These are phyloP conservation scores for Thaleichthys pacificus DNA, from an alignment of 2,797 vertebrate species.

Conservation along the genomic window DNA sequence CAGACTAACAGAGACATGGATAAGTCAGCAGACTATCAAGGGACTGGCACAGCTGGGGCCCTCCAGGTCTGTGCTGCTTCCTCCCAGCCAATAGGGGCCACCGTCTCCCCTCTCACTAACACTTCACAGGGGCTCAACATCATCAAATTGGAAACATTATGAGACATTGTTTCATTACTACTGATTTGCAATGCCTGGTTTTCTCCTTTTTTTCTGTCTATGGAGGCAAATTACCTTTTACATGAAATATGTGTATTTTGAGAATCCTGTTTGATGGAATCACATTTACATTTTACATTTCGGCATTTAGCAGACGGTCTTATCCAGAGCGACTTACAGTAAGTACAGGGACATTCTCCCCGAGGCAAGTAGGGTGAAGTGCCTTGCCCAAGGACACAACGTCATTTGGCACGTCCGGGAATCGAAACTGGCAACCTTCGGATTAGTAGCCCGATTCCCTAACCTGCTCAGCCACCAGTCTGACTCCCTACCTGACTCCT, in stretches of 20 bases:
- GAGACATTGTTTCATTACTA: conserved; percentile 27
- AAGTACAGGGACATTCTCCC: no score
- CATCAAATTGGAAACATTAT: conserved; percentile 85
- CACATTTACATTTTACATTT: not conserved
- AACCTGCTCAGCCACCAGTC: no score
- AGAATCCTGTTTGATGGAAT: not conserved
- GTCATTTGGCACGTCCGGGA: no score
- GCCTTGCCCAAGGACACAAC: no score
- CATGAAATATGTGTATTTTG: not conserved
- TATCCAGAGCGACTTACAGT: no score
- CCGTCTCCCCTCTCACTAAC: conserved; percentile 30
- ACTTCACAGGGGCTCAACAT: conserved; percentile 72
- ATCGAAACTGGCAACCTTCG: no score
- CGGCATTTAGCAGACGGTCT: no score
- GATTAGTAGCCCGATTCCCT: no score
- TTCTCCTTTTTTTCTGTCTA: not conserved
- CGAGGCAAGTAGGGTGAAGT: no score
- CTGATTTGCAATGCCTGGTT: not conserved
- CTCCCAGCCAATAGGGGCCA: conserved; percentile 41
- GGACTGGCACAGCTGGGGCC: conserved; percentile 52
- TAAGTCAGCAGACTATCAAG: conserved; percentile 59
- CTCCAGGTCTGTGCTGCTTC: conserved; percentile 66
- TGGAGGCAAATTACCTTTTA: not conserved
- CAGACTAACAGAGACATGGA: conserved; percentile 62
- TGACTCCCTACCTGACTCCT: no score